Conservation (phyloP, 2,888 invertebrate species). For the Lycocerus yunnanus region DNA sequence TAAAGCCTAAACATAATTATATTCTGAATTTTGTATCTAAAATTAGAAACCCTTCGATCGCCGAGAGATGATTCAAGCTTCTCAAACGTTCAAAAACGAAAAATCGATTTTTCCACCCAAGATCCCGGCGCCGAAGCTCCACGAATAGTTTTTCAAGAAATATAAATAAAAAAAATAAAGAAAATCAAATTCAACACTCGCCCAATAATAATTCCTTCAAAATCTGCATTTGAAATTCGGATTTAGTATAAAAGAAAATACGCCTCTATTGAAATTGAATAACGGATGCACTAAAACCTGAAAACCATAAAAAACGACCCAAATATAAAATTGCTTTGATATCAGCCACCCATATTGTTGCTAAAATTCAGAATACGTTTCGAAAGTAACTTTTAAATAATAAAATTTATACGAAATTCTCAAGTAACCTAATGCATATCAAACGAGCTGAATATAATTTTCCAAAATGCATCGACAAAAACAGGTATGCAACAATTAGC, state of each 20-base stretch:
- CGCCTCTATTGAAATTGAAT: background rate
- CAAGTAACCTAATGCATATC: background rate
- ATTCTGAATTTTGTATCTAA: background rate
- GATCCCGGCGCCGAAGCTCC: too few species aligned
- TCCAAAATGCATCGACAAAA: background rate
- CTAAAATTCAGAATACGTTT: background rate
- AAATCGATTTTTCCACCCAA: too few species aligned
- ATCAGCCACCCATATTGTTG: background rate
- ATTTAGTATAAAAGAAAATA: conserved; percentile 2
- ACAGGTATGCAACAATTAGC: too few species aligned
- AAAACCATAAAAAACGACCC: conserved; percentile 1
- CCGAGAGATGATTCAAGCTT: background rate
- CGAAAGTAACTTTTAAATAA: background rate
- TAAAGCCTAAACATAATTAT: background rate
- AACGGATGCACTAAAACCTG: conserved; percentile 1
- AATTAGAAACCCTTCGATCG: background rate
- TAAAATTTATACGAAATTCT: background rate
- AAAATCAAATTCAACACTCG: background rate
- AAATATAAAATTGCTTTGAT: background rate
- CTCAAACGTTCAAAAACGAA: too few species aligned
- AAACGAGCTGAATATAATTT: background rate
- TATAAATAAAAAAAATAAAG: background rate
- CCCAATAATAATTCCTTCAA: background rate
- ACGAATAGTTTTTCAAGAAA: background rate
- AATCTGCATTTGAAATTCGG: conserved; percentile 2